Percentiles rank a stretch among this genome's conserved stretches.
phyloP scores from a whole-genome alignment of 2,888 invertebrate genomes.

The Augiades crinisus region DNA sequence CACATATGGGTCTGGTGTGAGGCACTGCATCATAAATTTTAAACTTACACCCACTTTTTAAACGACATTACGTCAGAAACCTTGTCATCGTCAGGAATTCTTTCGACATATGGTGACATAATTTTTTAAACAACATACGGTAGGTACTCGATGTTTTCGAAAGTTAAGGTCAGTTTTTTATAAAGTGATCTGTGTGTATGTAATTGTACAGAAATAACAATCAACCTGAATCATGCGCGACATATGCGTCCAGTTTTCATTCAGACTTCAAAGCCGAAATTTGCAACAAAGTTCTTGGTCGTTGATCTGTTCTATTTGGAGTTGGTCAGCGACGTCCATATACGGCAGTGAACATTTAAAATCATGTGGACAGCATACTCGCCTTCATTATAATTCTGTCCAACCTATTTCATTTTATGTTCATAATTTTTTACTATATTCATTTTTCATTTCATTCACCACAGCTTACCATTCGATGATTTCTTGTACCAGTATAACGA shows the following conservation, averaged over 20 bases:
- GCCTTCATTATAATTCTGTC: no score
- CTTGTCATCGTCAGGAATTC: constrained; percentile 13
- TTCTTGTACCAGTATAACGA: no score
- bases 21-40: constrained; percentile 26
- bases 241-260: no score
- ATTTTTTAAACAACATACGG: constrained; percentile 8
- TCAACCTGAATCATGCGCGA: neutral
- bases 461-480: no score
- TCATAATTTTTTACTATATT: no score
- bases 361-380: no score
- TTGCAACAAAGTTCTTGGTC: no score
- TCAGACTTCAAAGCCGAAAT: no score
- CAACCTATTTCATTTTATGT: no score
- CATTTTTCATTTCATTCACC: no score
- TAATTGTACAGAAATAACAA: neutral
- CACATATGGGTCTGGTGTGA: constrained; percentile 18
- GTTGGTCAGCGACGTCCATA: neutral
- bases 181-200: neutral
- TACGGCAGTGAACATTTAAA: no score
- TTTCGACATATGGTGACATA: constrained; percentile 20
- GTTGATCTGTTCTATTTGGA: no score
- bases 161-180: neutral
- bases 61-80: constrained; percentile 25
- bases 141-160: neutral
- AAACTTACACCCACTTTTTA: constrained; percentile 28